Evolutionary conservation across 2,113 vertebrate genomes (phyloP), one percentile per base, ranked within the genome.

Genomic region (Bambusicola thoracicus): DNA sequence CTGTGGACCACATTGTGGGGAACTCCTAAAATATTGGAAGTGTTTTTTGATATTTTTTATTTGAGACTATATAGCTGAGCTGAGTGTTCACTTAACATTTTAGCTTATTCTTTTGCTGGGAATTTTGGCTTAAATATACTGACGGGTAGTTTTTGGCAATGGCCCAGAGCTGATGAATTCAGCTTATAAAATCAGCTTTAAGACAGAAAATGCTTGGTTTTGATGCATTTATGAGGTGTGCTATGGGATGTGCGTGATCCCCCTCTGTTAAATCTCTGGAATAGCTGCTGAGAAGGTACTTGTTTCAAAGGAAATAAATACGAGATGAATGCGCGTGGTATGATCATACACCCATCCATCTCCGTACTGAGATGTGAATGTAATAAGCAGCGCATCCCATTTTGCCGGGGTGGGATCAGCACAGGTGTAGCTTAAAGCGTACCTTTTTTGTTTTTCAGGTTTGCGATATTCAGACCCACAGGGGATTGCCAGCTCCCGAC

Each of bases 391-490:
- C 32, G 27, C 49, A 5, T 4, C 36, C 90, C 40, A 1, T 29
- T 30, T 77, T 93, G 90, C 81, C 89, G 43, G 63, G 94, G 29
- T 58, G 87, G 87, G 41, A 58, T 43, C 53, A 40, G 73, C 53
- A 73, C 20, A 11, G 59, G 34, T 88, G 80, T 48, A 89, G 96
- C 94, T 95, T 85, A 96, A 96, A 86, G 91, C 85, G 3, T 92
- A 27, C 89, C 93, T 94, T 85, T 97, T 85, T 92, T 96, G 95
- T 97, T 94, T 97, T 95, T 97, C 92, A 96, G 70, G 93, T 95
- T 97, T 97, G 94, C 96, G 90, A 97, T 97, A 95, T 97, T 96
- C 77, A 96, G 83, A 94, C 91, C 73, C 86, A 94, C 97, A 96
- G 94, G 61, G 96, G 85, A 81, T 97, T 97, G 74, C 87, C 94